These are phyloP conservation scores for Ariopsis seemanni DNA, from an alignment of 2,113 vertebrate species.

Conservation along the genomic window DNA sequence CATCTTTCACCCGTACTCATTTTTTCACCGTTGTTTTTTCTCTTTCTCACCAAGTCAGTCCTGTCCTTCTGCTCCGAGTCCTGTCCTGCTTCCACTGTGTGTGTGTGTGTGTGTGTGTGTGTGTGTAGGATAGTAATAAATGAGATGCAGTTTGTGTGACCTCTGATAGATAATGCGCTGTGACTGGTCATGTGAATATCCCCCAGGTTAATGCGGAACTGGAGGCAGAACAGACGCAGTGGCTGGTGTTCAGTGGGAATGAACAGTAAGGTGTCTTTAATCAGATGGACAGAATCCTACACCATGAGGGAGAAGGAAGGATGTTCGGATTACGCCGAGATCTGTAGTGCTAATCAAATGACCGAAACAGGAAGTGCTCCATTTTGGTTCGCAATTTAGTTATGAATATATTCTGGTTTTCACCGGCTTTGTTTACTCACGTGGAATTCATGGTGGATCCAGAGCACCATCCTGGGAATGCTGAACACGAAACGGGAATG, in stretches of 20 bases:
- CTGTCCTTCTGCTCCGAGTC: not conserved
- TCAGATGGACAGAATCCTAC: not conserved
- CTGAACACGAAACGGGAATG: not conserved
- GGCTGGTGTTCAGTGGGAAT: not conserved
- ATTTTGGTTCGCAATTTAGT: not conserved
- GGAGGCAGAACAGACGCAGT: not conserved
- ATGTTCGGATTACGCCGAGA: not conserved
- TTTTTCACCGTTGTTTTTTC: conserved; percentile 20
- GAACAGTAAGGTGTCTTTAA: not conserved
- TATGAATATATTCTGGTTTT: no score
- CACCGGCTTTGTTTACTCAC: no score
- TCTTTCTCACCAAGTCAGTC: conserved; percentile 31
- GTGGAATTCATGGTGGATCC: not conserved
- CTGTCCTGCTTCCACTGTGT: not conserved
- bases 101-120: not conserved
- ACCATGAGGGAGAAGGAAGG: not conserved
- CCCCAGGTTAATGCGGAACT: conserved; percentile 19
- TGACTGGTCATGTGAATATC: conserved; percentile 55
- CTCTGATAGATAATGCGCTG: conserved; percentile 53
- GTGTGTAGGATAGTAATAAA: conserved; percentile 53
- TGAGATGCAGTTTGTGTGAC: conserved; percentile 50
- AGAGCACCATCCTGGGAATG: not conserved
- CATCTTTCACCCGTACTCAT: conserved; percentile 36
- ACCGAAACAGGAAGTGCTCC: not conserved
- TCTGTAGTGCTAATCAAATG: not conserved